phyloP scores from a whole-genome alignment of 2,888 invertebrate species.

The Ophraella communa region DNA sequence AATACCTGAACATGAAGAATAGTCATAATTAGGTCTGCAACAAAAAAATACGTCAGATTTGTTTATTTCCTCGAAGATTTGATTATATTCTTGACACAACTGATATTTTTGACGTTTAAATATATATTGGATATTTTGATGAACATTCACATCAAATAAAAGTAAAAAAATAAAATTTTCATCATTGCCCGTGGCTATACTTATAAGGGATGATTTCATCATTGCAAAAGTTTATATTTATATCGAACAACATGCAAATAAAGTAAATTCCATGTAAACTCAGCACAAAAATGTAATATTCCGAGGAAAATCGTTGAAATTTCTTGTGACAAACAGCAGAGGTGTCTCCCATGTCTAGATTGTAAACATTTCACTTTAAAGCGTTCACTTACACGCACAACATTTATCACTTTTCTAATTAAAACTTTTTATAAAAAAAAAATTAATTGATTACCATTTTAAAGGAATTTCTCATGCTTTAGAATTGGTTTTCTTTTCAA shows the following conservation, averaged over 20 bases:
- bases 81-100: neutral
- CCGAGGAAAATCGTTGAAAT: constrained; percentile 50
- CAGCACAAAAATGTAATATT: constrained; percentile 36
- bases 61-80: neutral
- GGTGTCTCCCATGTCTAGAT: constrained; percentile 63
- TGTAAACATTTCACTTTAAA: constrained; percentile 60
- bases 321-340: constrained; percentile 57
- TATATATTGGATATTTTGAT: constrained; percentile 27
- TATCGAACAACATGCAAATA: constrained; percentile 35
- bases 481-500: constrained; percentile 66
- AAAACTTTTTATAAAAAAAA: constrained; percentile 49
- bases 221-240: constrained; percentile 20
- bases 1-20: constrained; percentile 56
- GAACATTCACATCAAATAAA: constrained; percentile 38
- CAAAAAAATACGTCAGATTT: constrained; percentile 41
- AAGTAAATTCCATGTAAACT: constrained; percentile 36
- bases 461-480: constrained; percentile 58
- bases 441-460: constrained; percentile 60
- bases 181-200: constrained; percentile 52
- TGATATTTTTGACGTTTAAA: constrained; percentile 3
- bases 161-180: constrained; percentile 40
- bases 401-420: constrained; percentile 50
- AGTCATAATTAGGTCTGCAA: constrained; percentile 57
- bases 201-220: constrained; percentile 22
- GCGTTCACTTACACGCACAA: constrained; percentile 54